Evolutionary conservation across 2,113 vertebrate genomes (phyloP), one percentile per base, ranked within the genome.

Genomic region (Tor tambroides): DNA sequence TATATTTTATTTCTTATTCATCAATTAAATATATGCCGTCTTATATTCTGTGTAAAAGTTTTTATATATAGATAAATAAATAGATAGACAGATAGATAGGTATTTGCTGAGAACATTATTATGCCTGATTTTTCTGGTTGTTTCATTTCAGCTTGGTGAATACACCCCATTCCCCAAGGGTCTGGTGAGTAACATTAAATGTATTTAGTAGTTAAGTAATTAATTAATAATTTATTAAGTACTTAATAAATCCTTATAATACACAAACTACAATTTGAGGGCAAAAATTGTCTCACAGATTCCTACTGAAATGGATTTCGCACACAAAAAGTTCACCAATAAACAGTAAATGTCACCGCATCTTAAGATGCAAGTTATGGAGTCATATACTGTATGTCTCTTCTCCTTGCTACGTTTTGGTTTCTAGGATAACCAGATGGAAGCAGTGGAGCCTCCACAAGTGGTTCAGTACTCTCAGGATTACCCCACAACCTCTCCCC

Each of bases 351-450:
- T 15, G 5, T 65, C 14, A 30, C 28, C 14, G 6, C 14, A 30
- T 17, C 12, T 46, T 46, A 46, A 46, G 11, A 46, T 11, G 12
- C 46, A 46, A 46, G 11, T 46, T 46, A 46, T 12, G 11, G 46
- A 46, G n/a, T 46, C 43, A 59, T 59, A 59, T 6, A 38, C 35
- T 38, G 35, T 59, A 23, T 59, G 21, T 59, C 54, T 19, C 19
- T 71, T 56, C 26, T 9, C 28, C 6, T 38, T 38, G 35, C 35
- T 38, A 38, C 59, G 23, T 78, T 5, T 61, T 23, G 1, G 2
- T 51, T 67, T 86, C 1, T 87, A 99, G 98, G 95, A 94, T 85
- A 98, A 98, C 0, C 96, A 97, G 35, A 95, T 98, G 54, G 96
- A 96, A 0, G 96, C 94, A 17, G 95, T 93, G 74, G 93, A 95